phyloP scores from a whole-genome alignment of 2,888 invertebrate species.

The Aspidiotus rigidus region DNA sequence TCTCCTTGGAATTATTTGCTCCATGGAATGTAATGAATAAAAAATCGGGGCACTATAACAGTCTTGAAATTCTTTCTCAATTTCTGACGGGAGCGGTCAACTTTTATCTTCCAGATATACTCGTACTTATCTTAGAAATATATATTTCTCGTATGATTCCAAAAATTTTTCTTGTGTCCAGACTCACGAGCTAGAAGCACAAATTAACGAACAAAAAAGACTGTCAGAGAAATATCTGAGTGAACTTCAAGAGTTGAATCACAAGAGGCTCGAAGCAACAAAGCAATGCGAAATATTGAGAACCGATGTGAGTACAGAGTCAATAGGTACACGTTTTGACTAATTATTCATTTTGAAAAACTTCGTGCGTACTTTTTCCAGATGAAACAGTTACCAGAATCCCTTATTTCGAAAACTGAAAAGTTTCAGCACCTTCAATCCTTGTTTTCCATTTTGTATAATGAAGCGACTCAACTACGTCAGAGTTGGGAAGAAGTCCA shows the following conservation, averaged over 20 bases:
- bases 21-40: no score
- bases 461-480: constrained; percentile 25
- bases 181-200: constrained; percentile 8
- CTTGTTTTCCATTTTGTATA: constrained; percentile 25
- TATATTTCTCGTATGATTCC: neutral
- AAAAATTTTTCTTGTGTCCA: neutral
- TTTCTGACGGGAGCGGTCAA: no score
- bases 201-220: constrained; percentile 18
- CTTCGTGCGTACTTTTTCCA: neutral
- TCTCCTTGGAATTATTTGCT: no score
- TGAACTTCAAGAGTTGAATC: constrained; percentile 23
- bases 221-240: constrained; percentile 20
- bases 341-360: neutral
- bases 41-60: no score
- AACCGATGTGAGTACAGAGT: constrained; percentile 16
- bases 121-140: no score
- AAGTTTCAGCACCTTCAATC: constrained; percentile 28
- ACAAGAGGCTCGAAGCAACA: constrained; percentile 17
- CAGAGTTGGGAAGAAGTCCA: constrained; percentile 27
- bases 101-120: no score
- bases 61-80: no score
- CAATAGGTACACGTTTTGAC: neutral
- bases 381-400: constrained; percentile 19
- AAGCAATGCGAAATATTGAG: constrained; percentile 23
- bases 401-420: constrained; percentile 15